These are phyloP conservation scores for Danio aesculapii DNA, from an alignment of 2,797 vertebrate genomes.

Conservation along the genomic window DNA sequence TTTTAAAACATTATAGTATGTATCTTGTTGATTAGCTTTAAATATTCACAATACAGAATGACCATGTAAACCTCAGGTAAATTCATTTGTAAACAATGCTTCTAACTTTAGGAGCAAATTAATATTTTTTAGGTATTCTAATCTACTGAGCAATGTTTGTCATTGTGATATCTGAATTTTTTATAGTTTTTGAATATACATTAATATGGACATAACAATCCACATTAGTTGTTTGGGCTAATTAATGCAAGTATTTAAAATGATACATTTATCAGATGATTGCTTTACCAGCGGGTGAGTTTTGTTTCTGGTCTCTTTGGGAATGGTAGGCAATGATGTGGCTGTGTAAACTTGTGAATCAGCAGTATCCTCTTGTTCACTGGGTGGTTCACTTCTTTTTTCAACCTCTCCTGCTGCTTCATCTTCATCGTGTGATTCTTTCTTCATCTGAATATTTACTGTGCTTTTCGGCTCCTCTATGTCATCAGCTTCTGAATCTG, in stretches of 20 bases:
- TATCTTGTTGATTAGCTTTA: too few relatives aligned
- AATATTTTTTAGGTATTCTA: too few relatives aligned
- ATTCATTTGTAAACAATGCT: too few relatives aligned
- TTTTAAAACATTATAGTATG: too few relatives aligned
- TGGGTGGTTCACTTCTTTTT: background rate
- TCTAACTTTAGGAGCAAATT: too few relatives aligned
- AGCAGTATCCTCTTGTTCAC: background rate
- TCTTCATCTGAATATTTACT: constrained; percentile 17
- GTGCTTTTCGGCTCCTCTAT: constrained; percentile 3
- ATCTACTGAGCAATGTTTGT: too few relatives aligned
- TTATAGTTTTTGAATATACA: background rate
- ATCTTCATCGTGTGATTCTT: background rate
- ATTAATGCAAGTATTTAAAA: background rate
- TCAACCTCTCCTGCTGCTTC: background rate
- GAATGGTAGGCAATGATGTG: constrained; percentile 29
- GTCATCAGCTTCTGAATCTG: background rate
- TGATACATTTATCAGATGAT: background rate
- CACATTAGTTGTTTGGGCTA: background rate
- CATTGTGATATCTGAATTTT: background rate
- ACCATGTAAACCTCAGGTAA: too few relatives aligned
- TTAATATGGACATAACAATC: background rate
- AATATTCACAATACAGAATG: too few relatives aligned
- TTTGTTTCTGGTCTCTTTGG: constrained; percentile 18
- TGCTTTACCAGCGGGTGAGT: constrained; percentile 56
- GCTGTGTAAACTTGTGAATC: constrained; percentile 49